Evolutionary conservation across 2,888 invertebrate genomes (phyloP), one percentile per base, ranked within the genome.

Genomic region (Thyatira batis): DNA sequence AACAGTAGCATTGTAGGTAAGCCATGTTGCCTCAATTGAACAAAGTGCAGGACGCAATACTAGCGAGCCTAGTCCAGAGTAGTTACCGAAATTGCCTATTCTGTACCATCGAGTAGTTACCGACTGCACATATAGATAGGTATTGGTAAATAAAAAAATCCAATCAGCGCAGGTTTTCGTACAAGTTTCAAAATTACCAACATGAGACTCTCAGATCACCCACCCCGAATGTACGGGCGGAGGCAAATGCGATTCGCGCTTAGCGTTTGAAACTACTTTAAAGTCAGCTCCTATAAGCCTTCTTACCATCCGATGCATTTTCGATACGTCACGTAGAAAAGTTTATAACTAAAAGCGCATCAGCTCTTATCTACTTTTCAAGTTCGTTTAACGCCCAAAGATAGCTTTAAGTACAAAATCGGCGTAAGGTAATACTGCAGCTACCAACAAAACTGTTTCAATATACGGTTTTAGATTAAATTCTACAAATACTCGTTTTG

Each of bases 201-300:
- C 20, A 1, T 20, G 17, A 2, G 17, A 48, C 27, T 27, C 17
- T 3, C 3, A 27, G 17, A 48, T 48, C 63, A 62, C 65, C 68
- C 65, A 11, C 48, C 78, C 48, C 78, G 81, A 78, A 80, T 79
- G 78, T 72, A 78, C 68, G 57, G 64, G 60, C 33, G 56, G 63
- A 64, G 64, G 72, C 69, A 78, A 80, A 80, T 77, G 79, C 73
- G 76, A 76, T 71, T 74, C 71, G 60, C 79, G 78, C 77, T 80
- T 77, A 82, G 79, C 80, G 74, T 74, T 73, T 58, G 59, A 67
- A 80, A 82, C 83, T 85, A 71, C 78, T 87, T 87, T 80, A 84
- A 83, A 87, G 82, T 85, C 84, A 78, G 78, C 73, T 73, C 71
- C 70, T 78, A 77, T 82, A 82, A 85, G 82, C 80, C 80, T 78